These are phyloP conservation scores for Carcinoscorpius rotundicauda DNA, from an alignment of 1,140 invertebrate species.

Conservation along the genomic window DNA sequence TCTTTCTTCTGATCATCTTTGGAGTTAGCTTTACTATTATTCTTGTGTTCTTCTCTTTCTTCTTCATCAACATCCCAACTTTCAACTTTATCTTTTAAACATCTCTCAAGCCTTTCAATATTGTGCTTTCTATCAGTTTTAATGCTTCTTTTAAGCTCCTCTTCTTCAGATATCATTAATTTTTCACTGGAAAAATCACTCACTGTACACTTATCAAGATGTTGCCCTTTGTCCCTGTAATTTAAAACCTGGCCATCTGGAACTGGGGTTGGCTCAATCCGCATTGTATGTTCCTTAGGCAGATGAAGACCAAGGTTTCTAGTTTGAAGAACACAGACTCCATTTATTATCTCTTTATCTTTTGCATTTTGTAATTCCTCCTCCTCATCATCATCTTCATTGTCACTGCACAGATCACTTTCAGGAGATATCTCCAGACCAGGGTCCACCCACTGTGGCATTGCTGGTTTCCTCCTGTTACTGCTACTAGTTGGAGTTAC, in stretches of 20 bases:
- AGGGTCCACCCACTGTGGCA: conserved; percentile 93
- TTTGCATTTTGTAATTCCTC: too few relatives aligned
- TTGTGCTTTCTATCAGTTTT: conserved; percentile 16
- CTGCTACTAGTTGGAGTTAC: conserved; percentile 18
- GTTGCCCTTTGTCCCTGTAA: too few relatives aligned
- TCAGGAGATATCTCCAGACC: conserved; percentile 57
- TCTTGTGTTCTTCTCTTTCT: too few relatives aligned
- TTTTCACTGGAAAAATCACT: too few relatives aligned
- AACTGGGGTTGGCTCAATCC: conserved; percentile 11
- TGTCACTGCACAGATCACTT: conserved; percentile 6
- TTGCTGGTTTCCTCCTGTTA: conserved; percentile 72
- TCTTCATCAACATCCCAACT: conserved; percentile 20
- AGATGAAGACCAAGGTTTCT: conserved; percentile 17
- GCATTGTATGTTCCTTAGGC: conserved; percentile 17
- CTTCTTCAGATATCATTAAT: neutral
- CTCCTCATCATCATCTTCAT: too few relatives aligned
- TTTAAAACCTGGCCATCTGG: conserved; percentile 1
- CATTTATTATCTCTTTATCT: conserved; percentile 52
- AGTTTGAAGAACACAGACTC: conserved; percentile 76
- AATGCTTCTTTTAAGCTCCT: conserved; percentile 12
- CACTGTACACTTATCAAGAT: too few relatives aligned
- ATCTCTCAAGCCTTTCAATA: conserved; percentile 23
- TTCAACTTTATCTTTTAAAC: conserved; percentile 20
- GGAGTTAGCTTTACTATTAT: too few relatives aligned
- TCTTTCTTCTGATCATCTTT: too few relatives aligned